Evolutionary conservation across 2,888 invertebrate species (phyloP).

Genomic region (Candidula unifasciata): DNA sequence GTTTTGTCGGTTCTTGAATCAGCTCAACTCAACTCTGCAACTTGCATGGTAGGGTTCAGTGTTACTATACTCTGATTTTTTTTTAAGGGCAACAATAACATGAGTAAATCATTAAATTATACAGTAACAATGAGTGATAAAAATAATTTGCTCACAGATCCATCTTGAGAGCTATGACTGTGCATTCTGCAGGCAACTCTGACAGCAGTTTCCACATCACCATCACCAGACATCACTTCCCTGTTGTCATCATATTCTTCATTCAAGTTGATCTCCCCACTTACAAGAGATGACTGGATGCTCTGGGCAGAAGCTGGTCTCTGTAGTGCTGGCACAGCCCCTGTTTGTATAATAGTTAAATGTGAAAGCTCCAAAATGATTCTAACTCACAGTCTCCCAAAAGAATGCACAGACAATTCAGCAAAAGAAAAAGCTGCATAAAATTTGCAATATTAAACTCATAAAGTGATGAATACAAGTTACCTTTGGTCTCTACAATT

Average conservation of each 20-base stretch:
- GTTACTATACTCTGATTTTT: too few species aligned
- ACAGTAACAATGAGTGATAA: neutral
- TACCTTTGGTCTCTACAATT: too few species aligned
- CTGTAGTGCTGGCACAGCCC: neutral
- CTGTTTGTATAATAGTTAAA: neutral
- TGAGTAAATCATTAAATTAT: neutral
- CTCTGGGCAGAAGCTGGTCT: constrained; percentile 59
- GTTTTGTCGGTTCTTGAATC: too few species aligned
- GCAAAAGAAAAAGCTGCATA: too few species aligned
- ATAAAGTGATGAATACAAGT: too few species aligned
- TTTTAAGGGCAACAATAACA: too few species aligned
- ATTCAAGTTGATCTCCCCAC: constrained; percentile 63
- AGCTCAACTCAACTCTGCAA: too few species aligned
- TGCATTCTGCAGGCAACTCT: constrained; percentile 48
- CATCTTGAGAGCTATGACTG: constrained; percentile 55
- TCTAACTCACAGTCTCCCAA: too few species aligned
- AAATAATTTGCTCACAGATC: constrained; percentile 50
- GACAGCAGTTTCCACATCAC: constrained; percentile 65
- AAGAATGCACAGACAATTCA: too few species aligned
- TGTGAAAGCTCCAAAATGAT: too few species aligned
- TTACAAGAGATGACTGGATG: constrained; percentile 63
- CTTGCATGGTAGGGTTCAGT: too few species aligned
- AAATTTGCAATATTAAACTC: too few species aligned
- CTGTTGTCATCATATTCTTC: constrained; percentile 66
- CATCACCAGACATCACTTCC: constrained; percentile 58